phyloP scores from a whole-genome alignment of 2,113 vertebrate species.

The Cariama cristata region DNA sequence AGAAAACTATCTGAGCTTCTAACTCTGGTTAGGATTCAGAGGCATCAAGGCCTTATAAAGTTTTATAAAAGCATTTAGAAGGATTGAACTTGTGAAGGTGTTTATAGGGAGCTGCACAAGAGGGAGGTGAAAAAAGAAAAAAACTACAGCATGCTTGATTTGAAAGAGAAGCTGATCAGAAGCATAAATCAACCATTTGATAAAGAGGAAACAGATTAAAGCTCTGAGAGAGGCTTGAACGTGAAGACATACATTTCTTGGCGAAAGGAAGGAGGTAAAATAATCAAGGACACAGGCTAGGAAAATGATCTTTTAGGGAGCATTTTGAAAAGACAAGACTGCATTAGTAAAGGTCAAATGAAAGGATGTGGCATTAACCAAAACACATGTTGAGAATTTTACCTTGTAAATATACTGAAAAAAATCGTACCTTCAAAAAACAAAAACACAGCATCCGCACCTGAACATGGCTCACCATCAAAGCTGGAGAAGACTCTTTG shows the following conservation, averaged over 20 bases:
- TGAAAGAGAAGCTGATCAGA: neutral
- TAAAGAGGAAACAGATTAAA: neutral
- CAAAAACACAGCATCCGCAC: neutral
- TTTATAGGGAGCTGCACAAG: neutral
- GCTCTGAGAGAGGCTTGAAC: neutral
- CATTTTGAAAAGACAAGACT: neutral
- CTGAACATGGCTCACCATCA: neutral
- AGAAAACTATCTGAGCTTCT: neutral
- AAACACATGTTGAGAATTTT: neutral
- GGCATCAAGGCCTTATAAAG: neutral
- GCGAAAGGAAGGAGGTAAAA: neutral
- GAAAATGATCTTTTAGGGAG: neutral
- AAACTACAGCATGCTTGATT: neutral
- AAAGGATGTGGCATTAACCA: neutral
- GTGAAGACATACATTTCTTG: neutral
- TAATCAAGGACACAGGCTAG: neutral
- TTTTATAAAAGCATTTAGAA: neutral
- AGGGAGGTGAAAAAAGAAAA: neutral
- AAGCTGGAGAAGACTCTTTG: neutral
- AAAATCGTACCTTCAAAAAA: neutral
- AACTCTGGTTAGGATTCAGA: neutral
- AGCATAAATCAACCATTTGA: neutral
- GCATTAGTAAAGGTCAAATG: neutral
- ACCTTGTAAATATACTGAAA: neutral
- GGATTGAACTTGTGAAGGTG: neutral